These are phyloP conservation scores for Podabrus alpinus DNA, from an alignment of 2,888 invertebrate species.

Conservation along the genomic window DNA sequence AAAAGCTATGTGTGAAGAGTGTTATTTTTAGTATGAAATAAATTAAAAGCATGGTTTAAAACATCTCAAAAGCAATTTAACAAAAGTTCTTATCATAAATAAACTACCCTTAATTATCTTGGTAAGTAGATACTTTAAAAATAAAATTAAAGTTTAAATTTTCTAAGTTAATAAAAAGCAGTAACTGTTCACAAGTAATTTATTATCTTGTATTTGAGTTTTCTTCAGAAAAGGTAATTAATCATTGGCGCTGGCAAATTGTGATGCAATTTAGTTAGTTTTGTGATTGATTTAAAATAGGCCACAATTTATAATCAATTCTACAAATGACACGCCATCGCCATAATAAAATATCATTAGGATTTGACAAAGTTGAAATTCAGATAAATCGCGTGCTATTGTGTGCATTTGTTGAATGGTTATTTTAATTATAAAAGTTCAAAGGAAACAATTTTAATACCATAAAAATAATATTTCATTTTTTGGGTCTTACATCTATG, in stretches of 20 bases:
- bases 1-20: too few relatives aligned
- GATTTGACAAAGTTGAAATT: neutral
- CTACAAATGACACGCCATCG: neutral
- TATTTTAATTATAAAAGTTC: too few relatives aligned
- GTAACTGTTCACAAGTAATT: neutral
- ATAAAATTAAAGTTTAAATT: neutral
- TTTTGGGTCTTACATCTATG: too few relatives aligned
- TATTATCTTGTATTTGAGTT: too few relatives aligned
- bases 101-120: neutral
- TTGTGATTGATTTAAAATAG: neutral
- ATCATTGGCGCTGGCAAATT: neutral
- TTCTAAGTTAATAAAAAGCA: neutral
- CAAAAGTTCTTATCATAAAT: neutral
- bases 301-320: neutral
- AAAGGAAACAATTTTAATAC: too few relatives aligned
- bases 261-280: neutral
- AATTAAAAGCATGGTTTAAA: neutral
- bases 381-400: neutral
- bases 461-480: too few relatives aligned
- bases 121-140: neutral
- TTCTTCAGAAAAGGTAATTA: neutral
- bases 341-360: neutral
- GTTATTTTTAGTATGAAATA: neutral
- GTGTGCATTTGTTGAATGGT: too few relatives aligned
- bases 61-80: neutral